Base-by-base conservation (phyloP, 2,888 invertebrate genomes). In the Lissonota sp. region DNA sequence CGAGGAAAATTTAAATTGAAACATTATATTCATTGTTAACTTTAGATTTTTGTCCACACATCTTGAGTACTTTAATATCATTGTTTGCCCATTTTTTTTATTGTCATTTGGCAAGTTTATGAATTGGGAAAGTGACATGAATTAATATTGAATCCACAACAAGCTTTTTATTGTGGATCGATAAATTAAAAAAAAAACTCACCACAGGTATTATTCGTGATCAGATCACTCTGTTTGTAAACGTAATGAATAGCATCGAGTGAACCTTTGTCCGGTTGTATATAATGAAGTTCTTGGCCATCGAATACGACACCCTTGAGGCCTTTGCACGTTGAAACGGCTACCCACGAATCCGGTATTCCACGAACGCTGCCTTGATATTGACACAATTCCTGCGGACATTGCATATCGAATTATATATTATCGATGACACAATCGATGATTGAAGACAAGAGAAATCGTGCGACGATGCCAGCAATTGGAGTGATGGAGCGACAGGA, bases 301-400 rank as follows among this genome's bases (percentile, higher is more conserved):
- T 98, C 97, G 91, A 95, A 97, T 82, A 98, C 94, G 80, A 97
- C 94, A 6, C 98, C 98, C 67, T 96, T 95, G 53, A 95, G 92
- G 62, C 96, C 96, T 80, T 93, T 93, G 90, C 98, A 98, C 4
- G 97, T 97, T 66, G 98, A 98, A 66, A 98, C 90, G 0, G 98
- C 98, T 71, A 95, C 97, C 95, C 96, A 96, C 4, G 98, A 98
- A 75, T 94, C 93, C 1, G 94, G 93, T 84, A 94, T 93, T 78
- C 95, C 95, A 82, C 96, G 94, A 73, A 98, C 94, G 83, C 94
- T 94, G 76, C 98, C 98, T 87, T 95, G 94, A 90, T 97, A 97
- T 90, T 97, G 96, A 91, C 97, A 97, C 77, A 95, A 90, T 88
- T 96, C 96, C 96, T 97, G 93, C 10, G 93, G 93, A 80, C 84